A percentile compares a stretch with the other conserved stretches of the same genome.
Evolutionary conservation across 2,888 invertebrate genomes (phyloP).

Genomic region (Chrysodeixis includens): DNA sequence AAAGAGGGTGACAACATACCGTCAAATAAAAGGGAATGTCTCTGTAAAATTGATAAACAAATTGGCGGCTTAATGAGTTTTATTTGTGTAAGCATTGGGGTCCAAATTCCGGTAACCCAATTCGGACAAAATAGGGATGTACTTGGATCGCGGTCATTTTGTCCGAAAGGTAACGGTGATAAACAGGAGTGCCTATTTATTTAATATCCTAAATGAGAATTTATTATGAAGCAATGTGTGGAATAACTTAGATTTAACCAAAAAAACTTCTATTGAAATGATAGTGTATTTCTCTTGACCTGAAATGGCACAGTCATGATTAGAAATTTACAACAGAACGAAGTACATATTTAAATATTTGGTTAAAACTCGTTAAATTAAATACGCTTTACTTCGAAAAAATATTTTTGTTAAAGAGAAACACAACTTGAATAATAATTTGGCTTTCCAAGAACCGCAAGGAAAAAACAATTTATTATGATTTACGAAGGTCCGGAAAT

Average conservation of each 20-base stretch:
- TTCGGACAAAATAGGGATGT: conserved; percentile 49
- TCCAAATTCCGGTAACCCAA: conserved; percentile 74
- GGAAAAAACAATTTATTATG: conserved; percentile 22
- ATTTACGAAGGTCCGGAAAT: conserved; percentile 37
- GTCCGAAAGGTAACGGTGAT: not conserved
- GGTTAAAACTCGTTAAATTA: not conserved
- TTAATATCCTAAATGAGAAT: too few species aligned
- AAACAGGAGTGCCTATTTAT: not conserved
- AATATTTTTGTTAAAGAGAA: not conserved
- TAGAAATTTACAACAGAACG: too few species aligned
- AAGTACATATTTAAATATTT: not conserved
- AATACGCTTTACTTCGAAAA: not conserved
- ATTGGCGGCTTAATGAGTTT: conserved; percentile 75
- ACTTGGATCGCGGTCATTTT: conserved; percentile 12
- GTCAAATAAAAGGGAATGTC: conserved; percentile 56
- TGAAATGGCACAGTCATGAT: too few species aligned
- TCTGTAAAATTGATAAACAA: conserved; percentile 71
- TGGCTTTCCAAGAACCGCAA: not conserved
- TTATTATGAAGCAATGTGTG: too few species aligned
- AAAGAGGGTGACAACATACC: conserved; percentile 41
- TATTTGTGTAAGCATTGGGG: conserved; percentile 69
- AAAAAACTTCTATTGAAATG: too few species aligned
- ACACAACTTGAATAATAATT: not conserved
- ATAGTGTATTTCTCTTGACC: too few species aligned
- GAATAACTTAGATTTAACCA: too few species aligned